Base-by-base conservation (phyloP, 1,140 invertebrate species). In the Bombus huntii region DNA sequence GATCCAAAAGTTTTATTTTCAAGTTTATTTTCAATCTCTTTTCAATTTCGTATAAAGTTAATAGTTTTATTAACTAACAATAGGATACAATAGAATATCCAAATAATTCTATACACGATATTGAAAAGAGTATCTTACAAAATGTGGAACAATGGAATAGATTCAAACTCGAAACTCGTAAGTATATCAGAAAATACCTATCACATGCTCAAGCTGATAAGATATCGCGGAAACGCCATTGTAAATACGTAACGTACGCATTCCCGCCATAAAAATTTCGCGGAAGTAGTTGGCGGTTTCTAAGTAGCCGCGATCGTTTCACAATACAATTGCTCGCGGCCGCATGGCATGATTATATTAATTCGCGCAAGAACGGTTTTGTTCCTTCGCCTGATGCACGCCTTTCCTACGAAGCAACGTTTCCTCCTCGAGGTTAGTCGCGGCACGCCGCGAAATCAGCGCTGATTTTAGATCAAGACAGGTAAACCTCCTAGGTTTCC, bases 161-260 rank as follows among this genome's bases (percentile, higher is more conserved):
- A 79, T 73, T 65, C 37, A 28, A 53, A 59, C 68, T 47, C 53
- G 65, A 65, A 44, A 66, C 47, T 42, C 4, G 28, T 53, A 42
- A 28, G 34, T 31, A 65, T 44, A 76, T 88, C 86, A 65, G 85
- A 13, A 74, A 75, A 65, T 87, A 87, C 71, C 87, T 89, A 83
- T 87, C 87, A 79, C 77, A 66, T 68, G 76, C 74, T 71, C 86
- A 76, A 78, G 44, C 81, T 84, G 89, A 90, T 92, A 92, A 92
- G 89, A 92, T 92, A 88, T 88, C 89, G 80, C 72, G 75, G 68
- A 79, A 89, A 82, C 34, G 39, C 53, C 34, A n/a, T 39, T 34
- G 42, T 39, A n/a, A 75, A 70, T 44, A 62, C 65, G 34, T 78
- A 78, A 59, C 37, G 13, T 39, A 28, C 31, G 34, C 39, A 22